Evolutionary conservation across 1,140 invertebrate species (phyloP).

Genomic region (Portunus trituberculatus): DNA sequence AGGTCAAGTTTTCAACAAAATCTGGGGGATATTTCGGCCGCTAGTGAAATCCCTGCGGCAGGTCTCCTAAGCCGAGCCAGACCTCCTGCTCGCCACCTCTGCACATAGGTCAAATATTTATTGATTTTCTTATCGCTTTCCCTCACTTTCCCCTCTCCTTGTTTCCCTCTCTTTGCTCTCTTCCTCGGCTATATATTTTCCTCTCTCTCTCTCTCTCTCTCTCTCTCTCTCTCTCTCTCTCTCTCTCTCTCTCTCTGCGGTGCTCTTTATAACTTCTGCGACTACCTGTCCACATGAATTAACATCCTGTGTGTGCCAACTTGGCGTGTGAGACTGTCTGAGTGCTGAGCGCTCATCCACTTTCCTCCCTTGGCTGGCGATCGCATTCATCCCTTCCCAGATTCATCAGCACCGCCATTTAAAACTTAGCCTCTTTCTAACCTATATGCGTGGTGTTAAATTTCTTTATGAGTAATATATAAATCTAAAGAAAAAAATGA

Average conservation of each 20-base stretch:
- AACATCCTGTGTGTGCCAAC: background rate
- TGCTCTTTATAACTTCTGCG: conserved; percentile 42
- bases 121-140: conserved; percentile 50
- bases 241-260: conserved; percentile 5
- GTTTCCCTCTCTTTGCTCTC: conserved; percentile 37
- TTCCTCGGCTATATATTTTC: background rate
- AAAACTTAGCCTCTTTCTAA: background rate
- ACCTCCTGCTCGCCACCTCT: background rate
- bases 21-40: conserved; percentile 23
- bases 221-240: background rate
- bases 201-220: conserved; percentile 28
- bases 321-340: conserved; percentile 40
- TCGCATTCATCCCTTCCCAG: background rate
- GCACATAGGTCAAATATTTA: conserved; percentile 56
- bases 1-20: conserved; percentile 59
- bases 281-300: conserved; percentile 61
- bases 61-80: background rate
- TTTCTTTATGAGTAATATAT: conserved; percentile 45
- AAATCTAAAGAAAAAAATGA: conserved; percentile 31
- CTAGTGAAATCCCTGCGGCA: background rate
- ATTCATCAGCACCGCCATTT: background rate
- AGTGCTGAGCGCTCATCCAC: conserved; percentile 29
- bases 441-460: background rate
- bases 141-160: conserved; percentile 30
- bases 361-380: background rate